Evolutionary conservation across 2,888 invertebrate species (phyloP).

Genomic region (Corythucha ciliata): DNA sequence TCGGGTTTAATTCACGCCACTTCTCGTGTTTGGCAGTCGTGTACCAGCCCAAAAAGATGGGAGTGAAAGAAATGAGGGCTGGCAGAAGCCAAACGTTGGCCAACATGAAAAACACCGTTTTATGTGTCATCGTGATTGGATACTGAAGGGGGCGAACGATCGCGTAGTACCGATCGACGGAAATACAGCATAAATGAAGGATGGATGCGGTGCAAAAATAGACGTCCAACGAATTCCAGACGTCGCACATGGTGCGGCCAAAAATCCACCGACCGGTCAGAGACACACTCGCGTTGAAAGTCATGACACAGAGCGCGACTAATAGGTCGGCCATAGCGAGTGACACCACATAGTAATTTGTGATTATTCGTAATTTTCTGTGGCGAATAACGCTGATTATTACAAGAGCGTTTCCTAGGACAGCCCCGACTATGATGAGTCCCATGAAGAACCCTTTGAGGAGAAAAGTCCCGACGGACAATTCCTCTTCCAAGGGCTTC

Average conservation of each 20-base stretch:
- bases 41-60: conserved; percentile 58
- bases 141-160: conserved; percentile 88
- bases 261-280: conserved; percentile 82
- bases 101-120: conserved; percentile 52
- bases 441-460: conserved; percentile 51
- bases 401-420: conserved; percentile 85
- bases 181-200: conserved; percentile 87
- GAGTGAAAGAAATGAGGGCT: conserved; percentile 53
- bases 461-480: conserved; percentile 27
- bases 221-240: conserved; percentile 90
- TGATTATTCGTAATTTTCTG: conserved; percentile 73
- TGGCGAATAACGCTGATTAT: conserved; percentile 74
- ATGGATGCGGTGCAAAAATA: conserved; percentile 89
- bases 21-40: conserved; percentile 53
- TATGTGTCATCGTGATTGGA: conserved; percentile 81
- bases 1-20: conserved; percentile 54
- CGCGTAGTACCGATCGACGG: conserved; percentile 83
- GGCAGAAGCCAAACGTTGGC: conserved; percentile 51
- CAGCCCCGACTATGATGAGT: conserved; percentile 77
- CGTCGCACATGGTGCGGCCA: conserved; percentile 82
- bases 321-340: conserved; percentile 88
- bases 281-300: conserved; percentile 83
- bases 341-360: conserved; percentile 93
- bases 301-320: conserved; percentile 86
- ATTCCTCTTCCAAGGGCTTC: conserved; percentile 12